These are phyloP conservation scores for Cardiocondyla obscurior DNA, from an alignment of 1,140 invertebrate species.

Conservation along the genomic window DNA sequence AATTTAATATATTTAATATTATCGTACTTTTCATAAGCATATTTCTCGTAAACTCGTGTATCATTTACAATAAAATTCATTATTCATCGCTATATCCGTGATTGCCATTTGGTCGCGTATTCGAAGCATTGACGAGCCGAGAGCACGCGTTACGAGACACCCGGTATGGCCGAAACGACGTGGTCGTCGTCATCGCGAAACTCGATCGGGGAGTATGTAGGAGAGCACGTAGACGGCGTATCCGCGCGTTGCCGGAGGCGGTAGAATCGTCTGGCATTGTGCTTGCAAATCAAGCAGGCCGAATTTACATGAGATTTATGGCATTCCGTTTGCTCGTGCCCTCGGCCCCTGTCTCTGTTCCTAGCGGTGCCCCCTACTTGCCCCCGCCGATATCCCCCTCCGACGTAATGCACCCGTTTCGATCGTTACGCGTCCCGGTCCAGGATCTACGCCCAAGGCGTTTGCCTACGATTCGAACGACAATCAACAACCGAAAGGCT, in stretches of 20 bases:
- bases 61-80: neutral
- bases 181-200: slow-evolving; percentile 27
- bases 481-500: neutral
- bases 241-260: slow-evolving; percentile 67
- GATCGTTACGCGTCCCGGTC: slow-evolving; percentile 28
- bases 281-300: slow-evolving; percentile 82
- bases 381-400: slow-evolving; percentile 4
- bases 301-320: slow-evolving; percentile 83
- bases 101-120: neutral
- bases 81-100: neutral
- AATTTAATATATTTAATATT: neutral
- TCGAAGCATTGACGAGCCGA: neutral
- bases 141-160: slow-evolving; percentile 4
- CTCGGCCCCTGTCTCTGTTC: slow-evolving; percentile 28
- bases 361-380: neutral
- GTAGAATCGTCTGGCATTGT: slow-evolving; percentile 81
- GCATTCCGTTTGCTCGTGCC: slow-evolving; percentile 78
- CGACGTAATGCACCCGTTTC: slow-evolving; percentile 2
- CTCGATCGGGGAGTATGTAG: slow-evolving; percentile 31
- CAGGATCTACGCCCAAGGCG: slow-evolving; percentile 16
- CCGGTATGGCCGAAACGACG: slow-evolving; percentile 6
- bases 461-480: neutral
- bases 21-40: neutral
- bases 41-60: too few species aligned
- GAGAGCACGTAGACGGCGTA: slow-evolving; percentile 67